Base-by-base conservation (phyloP, 2,113 vertebrate genomes). In the Malurus cyaneus region DNA sequence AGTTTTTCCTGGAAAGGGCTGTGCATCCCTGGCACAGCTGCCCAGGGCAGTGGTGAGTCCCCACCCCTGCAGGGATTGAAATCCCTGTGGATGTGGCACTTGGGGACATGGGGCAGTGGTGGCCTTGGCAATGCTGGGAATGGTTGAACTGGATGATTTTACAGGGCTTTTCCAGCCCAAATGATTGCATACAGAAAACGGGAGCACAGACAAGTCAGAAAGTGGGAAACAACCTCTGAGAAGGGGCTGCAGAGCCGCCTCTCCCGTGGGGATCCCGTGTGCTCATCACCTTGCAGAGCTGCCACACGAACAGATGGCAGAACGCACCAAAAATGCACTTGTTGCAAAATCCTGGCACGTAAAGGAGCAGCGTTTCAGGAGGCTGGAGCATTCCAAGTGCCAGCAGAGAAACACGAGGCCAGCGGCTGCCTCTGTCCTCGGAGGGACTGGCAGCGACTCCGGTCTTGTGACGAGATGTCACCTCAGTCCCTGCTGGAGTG, bases 371-470 rank as follows among this genome's bases (percentile, higher is more conserved):
- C 18, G 14, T 73, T 61, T 34, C 31, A 36, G 52, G 34, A 4
- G 4, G 0, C 2, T 41, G 12, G 65, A 49, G 56, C 5, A 0
- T 73, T 70, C 42, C 8, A 5, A n/a, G 70, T 14, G 59, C 44
- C 53, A 31, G 3, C 0, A 4, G 71, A 66, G 54, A 28, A 54
- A 17, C 39, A 14, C 13, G 4, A 39, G 60, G 11, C 0, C 0
- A 7, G 19, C 42, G 25, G 62, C 36, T 77, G 86, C 54, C 61
- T 36, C 47, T 72, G 72, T 50, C 42, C 66, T 59, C 7, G 2
- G 28, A 5, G 9, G 76, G 72, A 4, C 79, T 90, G 94, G 84
- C 89, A 94, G 42, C 64, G 54, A 5, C 14, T 32, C 42, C 25
- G 64, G 19, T 31, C 84, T 31, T 11, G 74, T 56, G 92, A 56